These are phyloP conservation scores for Leucoraja ocellata DNA, from an alignment of 2,797 vertebrate species.

Conservation along the genomic window DNA sequence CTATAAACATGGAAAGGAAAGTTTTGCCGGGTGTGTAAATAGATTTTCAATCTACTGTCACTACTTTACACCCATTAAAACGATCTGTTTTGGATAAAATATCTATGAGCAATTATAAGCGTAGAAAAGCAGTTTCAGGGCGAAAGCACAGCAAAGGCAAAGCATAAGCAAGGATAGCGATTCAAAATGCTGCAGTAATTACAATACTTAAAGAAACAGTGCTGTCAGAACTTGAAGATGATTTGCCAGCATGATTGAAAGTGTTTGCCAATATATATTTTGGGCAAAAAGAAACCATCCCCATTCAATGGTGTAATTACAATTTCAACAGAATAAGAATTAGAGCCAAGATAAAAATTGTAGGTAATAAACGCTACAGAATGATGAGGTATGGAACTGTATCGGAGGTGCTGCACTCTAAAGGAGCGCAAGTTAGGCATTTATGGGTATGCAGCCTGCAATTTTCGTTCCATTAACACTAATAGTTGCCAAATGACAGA, in stretches of 20 bases:
- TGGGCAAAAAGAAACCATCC: not conserved
- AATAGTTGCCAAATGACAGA: not conserved
- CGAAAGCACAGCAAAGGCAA: not conserved
- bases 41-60: not conserved
- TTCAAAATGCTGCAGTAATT: constrained; percentile 20
- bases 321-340: not conserved
- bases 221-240: not conserved
- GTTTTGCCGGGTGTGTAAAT: not conserved
- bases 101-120: not conserved
- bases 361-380: not conserved
- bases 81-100: not conserved
- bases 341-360: not conserved
- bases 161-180: not conserved
- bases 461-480: constrained; percentile 22
- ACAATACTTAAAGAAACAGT: not conserved
- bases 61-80: not conserved
- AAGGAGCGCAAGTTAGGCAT: not conserved
- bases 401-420: not conserved
- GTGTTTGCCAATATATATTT: not conserved
- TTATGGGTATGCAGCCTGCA: not conserved
- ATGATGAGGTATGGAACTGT: not conserved
- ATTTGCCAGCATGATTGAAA: not conserved
- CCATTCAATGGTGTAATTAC: not conserved
- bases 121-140: not conserved
- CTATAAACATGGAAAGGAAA: not conserved